Conservation (phyloP, 2,113 vertebrate genomes). For the Ranitomeya variabilis region DNA sequence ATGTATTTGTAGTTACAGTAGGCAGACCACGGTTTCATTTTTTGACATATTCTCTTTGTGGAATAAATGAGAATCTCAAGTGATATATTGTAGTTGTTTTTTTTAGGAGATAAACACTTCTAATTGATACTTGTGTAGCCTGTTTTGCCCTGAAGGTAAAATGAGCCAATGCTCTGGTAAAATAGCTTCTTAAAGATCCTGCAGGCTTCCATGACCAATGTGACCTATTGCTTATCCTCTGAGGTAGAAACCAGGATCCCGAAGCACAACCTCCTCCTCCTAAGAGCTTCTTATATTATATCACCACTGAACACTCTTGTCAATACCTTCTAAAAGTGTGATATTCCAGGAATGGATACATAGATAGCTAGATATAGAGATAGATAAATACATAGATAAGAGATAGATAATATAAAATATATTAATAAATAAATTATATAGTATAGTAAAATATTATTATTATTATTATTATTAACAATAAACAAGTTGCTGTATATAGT, state of each 20-base stretch:
- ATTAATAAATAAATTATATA: too few species aligned
- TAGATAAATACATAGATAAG: too few species aligned
- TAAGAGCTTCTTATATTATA: neutral
- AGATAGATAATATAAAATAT: too few species aligned
- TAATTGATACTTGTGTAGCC: slow-evolving; percentile 25
- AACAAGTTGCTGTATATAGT: too few species aligned
- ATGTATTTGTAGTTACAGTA: neutral
- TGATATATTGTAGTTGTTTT: neutral
- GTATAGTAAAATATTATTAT: too few species aligned
- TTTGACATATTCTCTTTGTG: neutral
- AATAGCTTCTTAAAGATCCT: neutral
- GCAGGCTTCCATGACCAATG: slow-evolving; percentile 14
- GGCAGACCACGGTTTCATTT: neutral
- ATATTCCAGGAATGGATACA: too few species aligned
- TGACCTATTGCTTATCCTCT: slow-evolving; percentile 10
- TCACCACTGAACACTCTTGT: neutral
- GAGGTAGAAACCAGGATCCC: neutral
- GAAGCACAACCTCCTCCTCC: neutral
- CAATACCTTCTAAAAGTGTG: neutral
- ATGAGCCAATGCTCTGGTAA: neutral
- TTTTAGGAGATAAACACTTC: neutral
- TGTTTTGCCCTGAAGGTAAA: neutral
- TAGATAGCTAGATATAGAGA: too few species aligned
- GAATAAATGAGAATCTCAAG: neutral
- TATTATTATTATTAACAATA: too few species aligned